Evolutionary conservation across 2,888 invertebrate genomes (phyloP), one percentile per base, ranked within the genome.

Genomic region (Hemicrepidius hirtus): DNA sequence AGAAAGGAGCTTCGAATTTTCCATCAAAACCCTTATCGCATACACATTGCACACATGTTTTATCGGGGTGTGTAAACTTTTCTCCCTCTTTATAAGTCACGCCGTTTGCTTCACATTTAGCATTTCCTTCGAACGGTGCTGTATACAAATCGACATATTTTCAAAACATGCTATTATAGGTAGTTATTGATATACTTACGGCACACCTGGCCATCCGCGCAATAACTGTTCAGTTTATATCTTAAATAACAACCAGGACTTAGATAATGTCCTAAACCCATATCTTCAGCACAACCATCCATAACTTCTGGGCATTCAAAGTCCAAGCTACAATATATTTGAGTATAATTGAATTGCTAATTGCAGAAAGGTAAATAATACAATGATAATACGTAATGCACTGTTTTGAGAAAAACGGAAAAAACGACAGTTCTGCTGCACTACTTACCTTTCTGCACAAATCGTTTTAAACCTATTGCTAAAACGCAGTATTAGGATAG

Each of bases 201-300:
- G 59, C 77, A 77, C n/a, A 57, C 53, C 44, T 76, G 57, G 20
- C 74, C 78, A 16, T 40, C 66, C 37, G 75, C 37, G 60, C 78
- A 78, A 40, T 76, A 75, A 18, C 40, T 24, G 28, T 68, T 40
- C 24, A 69, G 24, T 50, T 72, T 55, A 28, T 75, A 69, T 37
- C n/a, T 68, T 16, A 44, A 53, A 35, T 57, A 68, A 60, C 71
- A 68, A n/a, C 50, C 57, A 10, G 74, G 67, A 24, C 55, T 44
- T 13, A 55, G 71, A 24, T 63, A 64, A 9, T 20, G 20, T 3
- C 71, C 75, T 5, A 77, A n/a, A n/a, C n/a, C 62, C 71, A 70
- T 76, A 66, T 55, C 41, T 70, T 78, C 77, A 12, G 75, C 77
- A 69, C 78, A 82, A 24, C 81, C 80, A 37, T 81, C 66, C 7